Percentiles rank a stretch among this genome's conserved stretches.
These are phyloP conservation scores for Eristalinus sepulchralis DNA, from an alignment of 2,888 invertebrate species.

Conservation along the genomic window DNA sequence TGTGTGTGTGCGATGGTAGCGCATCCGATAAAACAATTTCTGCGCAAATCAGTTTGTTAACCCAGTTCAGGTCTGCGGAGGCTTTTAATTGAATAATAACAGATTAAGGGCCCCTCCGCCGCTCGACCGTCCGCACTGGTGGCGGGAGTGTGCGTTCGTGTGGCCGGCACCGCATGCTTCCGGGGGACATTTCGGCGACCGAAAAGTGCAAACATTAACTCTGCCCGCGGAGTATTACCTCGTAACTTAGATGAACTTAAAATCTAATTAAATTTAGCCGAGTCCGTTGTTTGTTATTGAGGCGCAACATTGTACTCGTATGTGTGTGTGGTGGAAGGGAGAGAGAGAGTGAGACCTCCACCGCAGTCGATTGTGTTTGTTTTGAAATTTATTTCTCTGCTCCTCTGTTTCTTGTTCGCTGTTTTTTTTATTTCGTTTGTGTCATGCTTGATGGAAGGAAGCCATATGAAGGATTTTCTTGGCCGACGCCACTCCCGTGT, in stretches of 20 bases:
- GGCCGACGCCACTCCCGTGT: not conserved
- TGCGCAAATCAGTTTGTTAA: slow-evolving; percentile 68
- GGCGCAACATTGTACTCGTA: not conserved
- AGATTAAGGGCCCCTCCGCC: slow-evolving; percentile 58
- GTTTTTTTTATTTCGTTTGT: slow-evolving; percentile 25
- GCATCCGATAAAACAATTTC: slow-evolving; percentile 59
- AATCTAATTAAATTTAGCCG: slow-evolving; percentile 70
- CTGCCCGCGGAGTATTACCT: slow-evolving; percentile 55
- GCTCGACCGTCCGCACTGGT: not conserved
- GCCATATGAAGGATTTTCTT: slow-evolving; percentile 67
- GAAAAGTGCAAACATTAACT: slow-evolving; percentile 64
- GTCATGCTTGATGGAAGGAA: slow-evolving; percentile 46
- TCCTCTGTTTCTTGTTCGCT: slow-evolving; percentile 9
- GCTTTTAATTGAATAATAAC: slow-evolving; percentile 70
- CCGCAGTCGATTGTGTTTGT: slow-evolving; percentile 42
- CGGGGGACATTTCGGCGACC: slow-evolving; percentile 65
- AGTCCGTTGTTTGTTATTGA: slow-evolving; percentile 51
- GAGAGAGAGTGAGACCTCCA: slow-evolving; percentile 41
- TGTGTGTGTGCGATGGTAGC: not conserved
- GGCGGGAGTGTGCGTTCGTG: slow-evolving; percentile 1
- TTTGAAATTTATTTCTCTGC: slow-evolving; percentile 27
- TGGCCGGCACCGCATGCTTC: slow-evolving; percentile 35
- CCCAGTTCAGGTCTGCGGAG: slow-evolving; percentile 43
- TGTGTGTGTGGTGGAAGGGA: slow-evolving; percentile 39
- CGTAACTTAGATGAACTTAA: slow-evolving; percentile 70